Percentiles rank a stretch among this genome's conserved stretches.
phyloP scores from a whole-genome alignment of 2,113 vertebrate genomes.

The Aleadryas rufinucha region DNA sequence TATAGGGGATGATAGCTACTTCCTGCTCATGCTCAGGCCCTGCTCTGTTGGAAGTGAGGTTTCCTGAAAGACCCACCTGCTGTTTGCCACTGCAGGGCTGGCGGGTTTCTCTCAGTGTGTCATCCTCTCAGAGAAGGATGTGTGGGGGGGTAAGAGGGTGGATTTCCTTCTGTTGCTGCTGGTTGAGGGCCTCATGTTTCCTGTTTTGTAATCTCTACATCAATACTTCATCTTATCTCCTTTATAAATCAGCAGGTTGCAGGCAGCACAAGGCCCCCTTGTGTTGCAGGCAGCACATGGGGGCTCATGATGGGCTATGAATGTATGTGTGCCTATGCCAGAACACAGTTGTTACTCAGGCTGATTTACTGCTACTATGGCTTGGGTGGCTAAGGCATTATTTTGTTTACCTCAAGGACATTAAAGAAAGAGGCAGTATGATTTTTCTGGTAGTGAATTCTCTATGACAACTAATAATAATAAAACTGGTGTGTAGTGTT shows the following conservation, averaged over 20 bases:
- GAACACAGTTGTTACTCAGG: background rate
- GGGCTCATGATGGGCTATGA: background rate
- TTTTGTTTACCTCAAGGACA: background rate
- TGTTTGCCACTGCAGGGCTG: background rate
- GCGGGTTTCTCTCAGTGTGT: background rate
- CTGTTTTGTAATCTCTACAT: conserved; percentile 71
- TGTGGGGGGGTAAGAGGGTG: background rate
- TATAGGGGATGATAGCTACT: background rate
- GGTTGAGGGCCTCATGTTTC: conserved; percentile 61
- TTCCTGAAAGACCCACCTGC: conserved; percentile 36
- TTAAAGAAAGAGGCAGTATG: background rate
- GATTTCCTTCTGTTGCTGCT: conserved; percentile 46
- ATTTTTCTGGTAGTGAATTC: background rate
- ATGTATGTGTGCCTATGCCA: background rate
- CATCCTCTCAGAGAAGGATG: conserved; percentile 36
- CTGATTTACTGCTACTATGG: background rate
- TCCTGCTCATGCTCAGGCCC: background rate
- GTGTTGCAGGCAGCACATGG: conserved; percentile 12
- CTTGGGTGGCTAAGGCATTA: background rate
- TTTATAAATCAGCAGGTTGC: conserved; percentile 24
- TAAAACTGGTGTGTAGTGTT: background rate
- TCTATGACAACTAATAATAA: background rate
- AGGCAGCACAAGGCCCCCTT: conserved; percentile 9
- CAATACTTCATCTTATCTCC: conserved; percentile 44
- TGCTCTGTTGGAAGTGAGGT: background rate